Evolutionary conservation across 1,140 invertebrate species (phyloP).

Genomic region (Anoplophora glabripennis): DNA sequence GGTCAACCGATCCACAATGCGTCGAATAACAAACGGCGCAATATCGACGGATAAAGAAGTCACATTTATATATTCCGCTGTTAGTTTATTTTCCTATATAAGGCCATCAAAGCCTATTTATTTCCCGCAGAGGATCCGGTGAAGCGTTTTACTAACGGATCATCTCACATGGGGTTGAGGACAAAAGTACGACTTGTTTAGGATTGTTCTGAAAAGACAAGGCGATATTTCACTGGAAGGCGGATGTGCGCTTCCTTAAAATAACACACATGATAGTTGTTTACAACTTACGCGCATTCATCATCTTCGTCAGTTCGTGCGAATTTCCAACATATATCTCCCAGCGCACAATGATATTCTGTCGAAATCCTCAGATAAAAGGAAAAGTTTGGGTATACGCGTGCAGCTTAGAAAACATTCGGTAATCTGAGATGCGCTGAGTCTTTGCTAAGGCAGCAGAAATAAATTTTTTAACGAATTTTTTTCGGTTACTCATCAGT

Average conservation of each 20-base stretch:
- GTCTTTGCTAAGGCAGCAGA: too few relatives aligned
- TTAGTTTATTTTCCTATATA: conserved; percentile 35
- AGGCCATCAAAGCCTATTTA: conserved; percentile 43
- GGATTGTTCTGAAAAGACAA: conserved; percentile 44
- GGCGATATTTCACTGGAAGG: conserved; percentile 45
- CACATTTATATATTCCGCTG: conserved; percentile 31
- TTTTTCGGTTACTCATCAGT: too few relatives aligned
- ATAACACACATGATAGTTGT: conserved; percentile 45
- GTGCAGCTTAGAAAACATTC: too few relatives aligned
- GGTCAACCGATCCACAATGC: conserved; percentile 19
- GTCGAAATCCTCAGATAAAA: too few relatives aligned
- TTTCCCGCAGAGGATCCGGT: conserved; percentile 40
- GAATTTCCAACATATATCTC: too few relatives aligned
- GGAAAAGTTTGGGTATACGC: too few relatives aligned
- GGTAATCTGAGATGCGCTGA: too few relatives aligned
- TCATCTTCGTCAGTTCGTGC: conserved; percentile 40
- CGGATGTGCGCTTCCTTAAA: conserved; percentile 47
- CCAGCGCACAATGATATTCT: too few relatives aligned
- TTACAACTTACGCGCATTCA: conserved; percentile 39
- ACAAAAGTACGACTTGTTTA: conserved; percentile 47
- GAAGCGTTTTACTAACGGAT: conserved; percentile 46
- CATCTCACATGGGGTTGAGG: conserved; percentile 41
- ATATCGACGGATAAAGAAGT: conserved; percentile 27
- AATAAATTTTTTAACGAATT: too few relatives aligned
- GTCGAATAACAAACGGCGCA: conserved; percentile 13